Percentiles rank a stretch among this genome's conserved stretches.
These are phyloP conservation scores for Botia kubotai DNA, from an alignment of 2,797 vertebrate species.

Conservation along the genomic window DNA sequence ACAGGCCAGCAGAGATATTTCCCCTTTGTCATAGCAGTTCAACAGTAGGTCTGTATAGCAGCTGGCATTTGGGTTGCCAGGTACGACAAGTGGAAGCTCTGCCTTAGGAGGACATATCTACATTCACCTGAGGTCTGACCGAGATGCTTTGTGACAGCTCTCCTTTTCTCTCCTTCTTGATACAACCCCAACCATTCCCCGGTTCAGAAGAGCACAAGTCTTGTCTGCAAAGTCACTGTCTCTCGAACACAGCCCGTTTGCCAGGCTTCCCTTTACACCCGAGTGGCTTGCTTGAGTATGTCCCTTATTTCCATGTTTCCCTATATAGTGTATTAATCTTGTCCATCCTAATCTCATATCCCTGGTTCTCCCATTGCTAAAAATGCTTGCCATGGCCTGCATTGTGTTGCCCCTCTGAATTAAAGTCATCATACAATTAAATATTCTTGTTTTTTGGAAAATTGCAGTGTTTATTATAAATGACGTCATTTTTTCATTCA, in stretches of 20 bases:
- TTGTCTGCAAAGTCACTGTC: slow-evolving; percentile 42
- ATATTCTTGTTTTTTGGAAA: too few relatives aligned
- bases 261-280: background rate
- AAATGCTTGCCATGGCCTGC: background rate
- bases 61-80: slow-evolving; percentile 43
- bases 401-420: too few relatives aligned
- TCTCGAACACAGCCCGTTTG: slow-evolving; percentile 39
- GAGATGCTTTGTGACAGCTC: slow-evolving; percentile 51
- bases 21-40: slow-evolving; percentile 52
- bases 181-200: slow-evolving; percentile 27
- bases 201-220: slow-evolving; percentile 50
- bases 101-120: slow-evolving; percentile 50
- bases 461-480: too few relatives aligned
- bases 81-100: slow-evolving; percentile 51
- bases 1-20: slow-evolving; percentile 29
- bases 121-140: slow-evolving; percentile 52
- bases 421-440: too few relatives aligned
- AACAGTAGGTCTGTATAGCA: slow-evolving; percentile 32
- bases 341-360: background rate
- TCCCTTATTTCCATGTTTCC: background rate
- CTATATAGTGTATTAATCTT: background rate
- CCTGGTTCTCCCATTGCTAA: background rate
- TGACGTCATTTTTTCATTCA: too few relatives aligned
- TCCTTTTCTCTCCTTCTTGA: slow-evolving; percentile 45
- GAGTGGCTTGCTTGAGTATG: background rate